Percentiles rank a stretch among this genome's conserved stretches.
phyloP scores from a whole-genome alignment of 2,797 vertebrate genomes.

The Esox lucius region DNA sequence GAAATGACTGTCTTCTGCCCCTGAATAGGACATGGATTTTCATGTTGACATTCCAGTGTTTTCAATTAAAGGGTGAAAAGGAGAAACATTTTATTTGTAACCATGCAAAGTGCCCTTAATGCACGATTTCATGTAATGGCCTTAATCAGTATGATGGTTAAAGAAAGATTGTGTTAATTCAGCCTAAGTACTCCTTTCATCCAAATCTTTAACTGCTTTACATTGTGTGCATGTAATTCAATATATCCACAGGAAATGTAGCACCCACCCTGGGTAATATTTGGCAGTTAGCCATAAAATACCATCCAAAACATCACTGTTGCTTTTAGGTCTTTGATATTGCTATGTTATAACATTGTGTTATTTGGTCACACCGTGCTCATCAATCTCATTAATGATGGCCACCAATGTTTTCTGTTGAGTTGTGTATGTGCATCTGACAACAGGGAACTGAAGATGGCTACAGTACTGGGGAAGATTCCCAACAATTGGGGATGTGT shows the following conservation, averaged over 20 bases:
- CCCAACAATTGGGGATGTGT: too few species aligned
- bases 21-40: conserved; percentile 51
- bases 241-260: not conserved
- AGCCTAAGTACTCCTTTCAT: not conserved
- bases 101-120: conserved; percentile 16
- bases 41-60: conserved; percentile 45
- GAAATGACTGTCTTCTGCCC: conserved; percentile 64
- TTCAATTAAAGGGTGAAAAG: conserved; percentile 70
- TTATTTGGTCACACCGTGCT: not conserved
- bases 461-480: too few species aligned
- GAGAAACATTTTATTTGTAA: conserved; percentile 23
- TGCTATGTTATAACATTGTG: not conserved
- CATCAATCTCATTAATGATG: too few species aligned
- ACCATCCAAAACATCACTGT: too few species aligned
- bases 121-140: not conserved
- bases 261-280: not conserved
- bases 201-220: not conserved
- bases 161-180: not conserved
- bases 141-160: not conserved
- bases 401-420: too few species aligned
- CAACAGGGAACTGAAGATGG: too few species aligned
- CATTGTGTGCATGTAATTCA: not conserved
- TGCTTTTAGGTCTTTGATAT: not conserved
- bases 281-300: conserved; percentile 5
- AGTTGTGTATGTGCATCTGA: too few species aligned